Percentiles rank a stretch among this genome's conserved stretches.
These are phyloP conservation scores for Drosophila basisetae DNA, from an alignment of 2,888 invertebrate species.

Conservation along the genomic window DNA sequence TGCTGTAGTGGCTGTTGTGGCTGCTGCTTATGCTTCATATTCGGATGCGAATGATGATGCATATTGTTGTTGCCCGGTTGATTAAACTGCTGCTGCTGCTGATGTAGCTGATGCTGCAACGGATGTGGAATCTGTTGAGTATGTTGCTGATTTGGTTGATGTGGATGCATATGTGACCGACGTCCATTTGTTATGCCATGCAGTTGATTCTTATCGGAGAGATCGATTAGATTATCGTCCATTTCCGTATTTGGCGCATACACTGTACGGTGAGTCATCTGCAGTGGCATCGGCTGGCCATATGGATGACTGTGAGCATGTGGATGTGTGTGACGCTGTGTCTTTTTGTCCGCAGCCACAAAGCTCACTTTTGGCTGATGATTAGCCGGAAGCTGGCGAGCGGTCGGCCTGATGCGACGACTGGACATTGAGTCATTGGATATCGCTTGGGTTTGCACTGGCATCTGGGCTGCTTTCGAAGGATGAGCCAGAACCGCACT, in stretches of 20 bases:
- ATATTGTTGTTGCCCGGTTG: conserved; percentile 17
- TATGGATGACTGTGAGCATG: conserved; percentile 28
- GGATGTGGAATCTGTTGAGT: conserved; percentile 38
- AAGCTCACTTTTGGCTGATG: conserved; percentile 54
- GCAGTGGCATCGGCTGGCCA: conserved; percentile 38
- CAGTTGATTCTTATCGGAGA: conserved; percentile 58
- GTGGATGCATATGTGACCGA: conserved; percentile 35
- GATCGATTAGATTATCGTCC: conserved; percentile 29
- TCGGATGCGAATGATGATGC: conserved; percentile 27
- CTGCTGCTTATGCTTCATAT: conserved; percentile 19
- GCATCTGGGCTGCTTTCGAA: conserved; percentile 26
- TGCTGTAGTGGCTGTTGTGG: conserved; percentile 16
- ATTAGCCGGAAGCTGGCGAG: conserved; percentile 39
- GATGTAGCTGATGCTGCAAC: conserved; percentile 67
- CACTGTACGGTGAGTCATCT: conserved; percentile 42
- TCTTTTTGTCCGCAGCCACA: conserved; percentile 28
- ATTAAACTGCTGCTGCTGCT: conserved; percentile 58
- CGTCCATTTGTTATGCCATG: conserved; percentile 10
- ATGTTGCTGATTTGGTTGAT: conserved; percentile 21
- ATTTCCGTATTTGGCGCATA: conserved; percentile 33
- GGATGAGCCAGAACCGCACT: conserved; percentile 16
- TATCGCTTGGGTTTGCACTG: conserved; percentile 17
- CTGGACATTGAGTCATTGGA: conserved; percentile 34
- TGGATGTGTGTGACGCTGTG: conserved; percentile 21
- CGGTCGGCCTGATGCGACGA: conserved; percentile 49